Evolutionary conservation across 2,797 vertebrate genomes (phyloP).

Genomic region (Tadarida brasiliensis): DNA sequence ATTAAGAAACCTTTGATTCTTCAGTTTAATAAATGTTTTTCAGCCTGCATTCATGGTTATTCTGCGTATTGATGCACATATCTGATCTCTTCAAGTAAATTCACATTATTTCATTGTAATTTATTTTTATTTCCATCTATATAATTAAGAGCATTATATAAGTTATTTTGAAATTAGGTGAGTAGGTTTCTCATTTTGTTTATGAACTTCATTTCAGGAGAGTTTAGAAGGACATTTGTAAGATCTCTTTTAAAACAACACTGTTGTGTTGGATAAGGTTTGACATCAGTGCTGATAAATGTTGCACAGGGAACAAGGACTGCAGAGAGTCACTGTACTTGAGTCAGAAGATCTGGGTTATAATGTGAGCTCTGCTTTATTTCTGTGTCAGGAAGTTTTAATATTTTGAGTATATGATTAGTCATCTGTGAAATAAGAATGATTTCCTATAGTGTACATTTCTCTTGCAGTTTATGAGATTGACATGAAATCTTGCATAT

Average conservation of each 20-base stretch:
- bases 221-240: not conserved
- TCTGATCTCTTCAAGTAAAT: not conserved
- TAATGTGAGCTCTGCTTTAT: not conserved
- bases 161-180: not conserved
- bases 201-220: not conserved
- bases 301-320: not conserved
- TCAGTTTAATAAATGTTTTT: not conserved
- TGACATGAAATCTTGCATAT: not conserved
- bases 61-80: not conserved
- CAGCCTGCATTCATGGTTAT: not conserved
- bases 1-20: not conserved
- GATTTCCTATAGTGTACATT: not conserved
- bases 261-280: not conserved
- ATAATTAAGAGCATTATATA: not conserved
- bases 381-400: not conserved
- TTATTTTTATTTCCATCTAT: not conserved
- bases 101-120: not conserved
- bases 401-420: not conserved
- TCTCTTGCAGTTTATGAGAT: not conserved
- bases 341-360: not conserved
- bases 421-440: constrained; percentile 3
- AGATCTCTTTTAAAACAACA: not conserved
- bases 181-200: not conserved
- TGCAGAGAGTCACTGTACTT: not conserved
- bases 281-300: not conserved